Base-by-base conservation (phyloP, 2,113 vertebrate species). In the Turnix velox region DNA sequence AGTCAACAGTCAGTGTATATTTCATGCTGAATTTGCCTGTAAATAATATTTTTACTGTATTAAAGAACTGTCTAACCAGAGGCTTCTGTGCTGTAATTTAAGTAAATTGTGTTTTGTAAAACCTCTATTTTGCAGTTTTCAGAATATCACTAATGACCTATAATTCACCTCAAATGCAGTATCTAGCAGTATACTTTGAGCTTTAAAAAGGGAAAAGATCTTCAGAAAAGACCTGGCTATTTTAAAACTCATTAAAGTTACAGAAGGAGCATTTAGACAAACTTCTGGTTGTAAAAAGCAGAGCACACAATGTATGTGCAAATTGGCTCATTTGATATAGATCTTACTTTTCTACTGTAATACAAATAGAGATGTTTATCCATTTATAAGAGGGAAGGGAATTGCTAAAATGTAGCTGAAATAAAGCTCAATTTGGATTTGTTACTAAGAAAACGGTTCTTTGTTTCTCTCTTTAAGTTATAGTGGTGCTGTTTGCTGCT, bases 401-500 rank as follows among this genome's bases (percentile, higher is more conserved):
- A 39, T 10, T 65, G 30, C 10, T 86, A 73, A 88, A 92, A 79
- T 7, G 31, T 18, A 51, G 10, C 22, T 43, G 35, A 49, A 66
- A 28, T 43, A 80, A 71, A 68, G 16, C 19, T 69, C n/a, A 73
- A 81, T 15, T 37, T 49, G 43, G 17, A 30, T 62, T 84, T 65
- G 4, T 48, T 66, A 27, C 58, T 66, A 48, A 57, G 59, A 87
- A 84, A 63, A 22, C 58, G 28, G 45, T 75, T 71, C 52, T 89
- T 88, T 92, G 73, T 86, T 96, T 69, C 88, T 84, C 79, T 83
- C 84, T 87, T 84, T 40, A 92, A 98, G 98, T 98, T 79, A 98
- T 98, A 93, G 98, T 98, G 59, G 98, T 99, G 30, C 96, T 99
- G 66, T 99, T 99, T 94, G 98, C 98, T 51, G 99, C 99, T 93